Evolutionary conservation across 2,113 vertebrate genomes (phyloP).

Genomic region (Collichthys lucidus): DNA sequence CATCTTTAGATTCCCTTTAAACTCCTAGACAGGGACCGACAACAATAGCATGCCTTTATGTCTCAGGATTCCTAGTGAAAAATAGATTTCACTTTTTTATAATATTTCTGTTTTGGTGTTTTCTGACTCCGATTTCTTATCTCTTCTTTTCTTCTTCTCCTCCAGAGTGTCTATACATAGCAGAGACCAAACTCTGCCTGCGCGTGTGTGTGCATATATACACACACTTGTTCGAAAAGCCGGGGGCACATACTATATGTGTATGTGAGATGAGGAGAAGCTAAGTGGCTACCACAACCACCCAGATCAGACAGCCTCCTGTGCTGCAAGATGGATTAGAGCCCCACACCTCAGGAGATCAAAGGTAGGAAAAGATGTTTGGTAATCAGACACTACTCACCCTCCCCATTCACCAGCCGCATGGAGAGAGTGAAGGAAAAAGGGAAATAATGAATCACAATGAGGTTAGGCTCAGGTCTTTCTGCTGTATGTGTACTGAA

Average conservation of each 20-base stretch:
- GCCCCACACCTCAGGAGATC: conserved; percentile 80
- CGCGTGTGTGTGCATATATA: conserved; percentile 10
- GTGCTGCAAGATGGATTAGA: conserved; percentile 82
- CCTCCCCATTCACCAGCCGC: conserved; percentile 45
- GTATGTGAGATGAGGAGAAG: conserved; percentile 77
- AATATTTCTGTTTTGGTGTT: conserved; percentile 16
- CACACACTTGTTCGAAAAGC: conserved; percentile 28
- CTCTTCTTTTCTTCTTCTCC: conserved; percentile 1
- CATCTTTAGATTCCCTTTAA: background rate
- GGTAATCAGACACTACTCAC: conserved; percentile 71
- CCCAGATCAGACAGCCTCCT: conserved; percentile 67
- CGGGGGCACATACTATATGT: conserved; percentile 27
- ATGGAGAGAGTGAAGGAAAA: conserved; percentile 16
- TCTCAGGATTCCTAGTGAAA: conserved; percentile 8
- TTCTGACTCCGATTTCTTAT: conserved; percentile 3
- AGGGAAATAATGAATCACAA: conserved; percentile 56
- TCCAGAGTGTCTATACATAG: conserved; percentile 38
- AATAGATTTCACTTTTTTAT: background rate
- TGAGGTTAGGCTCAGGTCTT: conserved; percentile 31
- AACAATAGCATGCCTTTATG: conserved; percentile 19
- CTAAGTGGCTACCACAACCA: conserved; percentile 73
- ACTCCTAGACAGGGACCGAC: background rate
- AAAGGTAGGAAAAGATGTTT: conserved; percentile 82
- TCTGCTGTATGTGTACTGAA: conserved; percentile 14
- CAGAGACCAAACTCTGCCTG: conserved; percentile 14